Conservation (phyloP, 1,140 invertebrate species). For the Amphibalanus amphitrite region DNA sequence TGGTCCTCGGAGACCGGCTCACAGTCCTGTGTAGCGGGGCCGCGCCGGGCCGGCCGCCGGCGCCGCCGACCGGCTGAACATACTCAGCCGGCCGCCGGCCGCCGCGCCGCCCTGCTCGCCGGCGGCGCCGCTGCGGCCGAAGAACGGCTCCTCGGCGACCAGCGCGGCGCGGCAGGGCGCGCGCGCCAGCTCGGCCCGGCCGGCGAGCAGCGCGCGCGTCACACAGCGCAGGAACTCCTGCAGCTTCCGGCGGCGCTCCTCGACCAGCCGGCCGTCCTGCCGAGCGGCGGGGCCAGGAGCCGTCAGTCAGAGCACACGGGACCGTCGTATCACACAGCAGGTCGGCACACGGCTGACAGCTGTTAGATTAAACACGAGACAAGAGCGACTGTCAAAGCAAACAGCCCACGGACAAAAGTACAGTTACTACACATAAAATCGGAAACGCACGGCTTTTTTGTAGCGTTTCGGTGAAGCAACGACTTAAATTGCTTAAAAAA, state of each 20-base stretch:
- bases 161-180: conserved; percentile 49
- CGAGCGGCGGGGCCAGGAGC: conserved; percentile 1
- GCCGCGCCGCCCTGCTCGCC: background rate
- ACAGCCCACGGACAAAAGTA: too few relatives aligned
- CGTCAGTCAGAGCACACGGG: conserved; percentile 11
- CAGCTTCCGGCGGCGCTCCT: conserved; percentile 49
- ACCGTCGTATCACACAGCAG: too few relatives aligned
- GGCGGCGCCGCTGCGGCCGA: conserved; percentile 25
- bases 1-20: background rate
- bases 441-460: too few relatives aligned
- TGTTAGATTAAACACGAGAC: too few relatives aligned
- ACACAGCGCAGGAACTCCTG: conserved; percentile 60
- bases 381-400: too few relatives aligned
- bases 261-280: conserved; percentile 61
- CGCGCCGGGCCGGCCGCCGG: too few relatives aligned
- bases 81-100: background rate
- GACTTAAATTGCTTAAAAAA: too few relatives aligned
- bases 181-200: conserved; percentile 46
- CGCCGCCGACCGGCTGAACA: background rate
- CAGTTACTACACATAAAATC: too few relatives aligned
- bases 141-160: conserved; percentile 55
- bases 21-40: background rate
- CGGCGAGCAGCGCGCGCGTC: conserved; percentile 44
- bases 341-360: too few relatives aligned
- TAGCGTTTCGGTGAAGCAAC: too few relatives aligned